phyloP scores from a whole-genome alignment of 2,797 vertebrate species.

The Scolopax rusticola region DNA sequence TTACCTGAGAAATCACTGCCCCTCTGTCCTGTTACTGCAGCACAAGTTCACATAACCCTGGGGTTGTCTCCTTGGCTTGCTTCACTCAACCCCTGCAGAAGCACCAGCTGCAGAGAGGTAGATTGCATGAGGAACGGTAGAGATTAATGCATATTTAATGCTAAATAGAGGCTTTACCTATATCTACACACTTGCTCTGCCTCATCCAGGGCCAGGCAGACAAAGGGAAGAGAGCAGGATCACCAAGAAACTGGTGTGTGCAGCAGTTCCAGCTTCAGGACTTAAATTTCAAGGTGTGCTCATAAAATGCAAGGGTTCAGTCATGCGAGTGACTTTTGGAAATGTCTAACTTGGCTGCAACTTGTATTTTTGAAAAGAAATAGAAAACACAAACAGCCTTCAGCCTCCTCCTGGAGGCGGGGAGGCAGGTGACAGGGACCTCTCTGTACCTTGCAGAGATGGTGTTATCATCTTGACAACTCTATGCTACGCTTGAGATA shows the following conservation, averaged over 20 bases:
- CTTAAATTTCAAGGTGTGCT: neutral
- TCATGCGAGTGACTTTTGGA: neutral
- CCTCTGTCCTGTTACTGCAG: neutral
- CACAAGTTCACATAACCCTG: neutral
- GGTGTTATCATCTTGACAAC: neutral
- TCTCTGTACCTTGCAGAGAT: neutral
- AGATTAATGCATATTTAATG: constrained; percentile 18
- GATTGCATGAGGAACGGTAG: neutral
- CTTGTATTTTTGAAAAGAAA: neutral
- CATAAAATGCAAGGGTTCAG: neutral
- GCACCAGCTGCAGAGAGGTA: neutral
- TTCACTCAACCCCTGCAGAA: neutral
- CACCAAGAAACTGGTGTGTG: neutral
- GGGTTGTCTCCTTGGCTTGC: neutral
- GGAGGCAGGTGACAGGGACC: neutral
- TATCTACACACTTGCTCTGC: neutral
- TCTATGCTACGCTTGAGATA: neutral
- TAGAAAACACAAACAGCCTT: neutral
- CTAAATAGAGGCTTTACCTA: neutral
- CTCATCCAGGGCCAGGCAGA: neutral
- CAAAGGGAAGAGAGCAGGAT: neutral
- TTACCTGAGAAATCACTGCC: constrained; percentile 29
- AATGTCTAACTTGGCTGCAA: neutral
- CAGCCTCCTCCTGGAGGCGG: neutral
- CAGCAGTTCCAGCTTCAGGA: neutral